Evolutionary conservation across 2,113 vertebrate species (phyloP).

Genomic region (Ageneiosus marmoratus): DNA sequence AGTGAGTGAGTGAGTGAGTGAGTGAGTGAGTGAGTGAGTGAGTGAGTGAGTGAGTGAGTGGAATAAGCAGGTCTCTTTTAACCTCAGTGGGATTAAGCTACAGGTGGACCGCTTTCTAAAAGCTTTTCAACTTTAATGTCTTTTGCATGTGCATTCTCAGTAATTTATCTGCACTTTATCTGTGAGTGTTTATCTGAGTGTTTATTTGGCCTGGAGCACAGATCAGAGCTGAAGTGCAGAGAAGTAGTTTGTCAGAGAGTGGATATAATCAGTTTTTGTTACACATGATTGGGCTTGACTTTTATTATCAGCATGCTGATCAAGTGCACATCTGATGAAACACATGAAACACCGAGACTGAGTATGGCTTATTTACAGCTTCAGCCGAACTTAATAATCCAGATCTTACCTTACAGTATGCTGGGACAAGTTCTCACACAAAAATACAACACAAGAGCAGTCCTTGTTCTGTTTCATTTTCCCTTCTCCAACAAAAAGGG

Average conservation of each 20-base stretch:
- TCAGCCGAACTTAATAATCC: neutral
- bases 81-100: neutral
- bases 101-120: neutral
- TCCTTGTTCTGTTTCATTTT: too few relatives aligned
- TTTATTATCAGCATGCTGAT: neutral
- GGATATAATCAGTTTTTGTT: neutral
- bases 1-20: too few relatives aligned
- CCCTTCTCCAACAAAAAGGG: too few relatives aligned
- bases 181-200: neutral
- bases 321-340: neutral
- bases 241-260: neutral
- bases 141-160: conserved; percentile 4
- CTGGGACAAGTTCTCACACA: neutral
- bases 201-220: neutral
- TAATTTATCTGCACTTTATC: neutral
- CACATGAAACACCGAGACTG: neutral
- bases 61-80: neutral
- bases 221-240: neutral
- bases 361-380: neutral
- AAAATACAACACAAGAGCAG: neutral
- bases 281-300: neutral
- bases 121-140: neutral
- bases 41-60: too few relatives aligned
- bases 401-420: neutral
- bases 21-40: too few relatives aligned